A percentile compares a stretch with the other conserved stretches of the same genome.
phyloP scores from a whole-genome alignment of 2,888 invertebrate species.

The Conistra vaccinii region DNA sequence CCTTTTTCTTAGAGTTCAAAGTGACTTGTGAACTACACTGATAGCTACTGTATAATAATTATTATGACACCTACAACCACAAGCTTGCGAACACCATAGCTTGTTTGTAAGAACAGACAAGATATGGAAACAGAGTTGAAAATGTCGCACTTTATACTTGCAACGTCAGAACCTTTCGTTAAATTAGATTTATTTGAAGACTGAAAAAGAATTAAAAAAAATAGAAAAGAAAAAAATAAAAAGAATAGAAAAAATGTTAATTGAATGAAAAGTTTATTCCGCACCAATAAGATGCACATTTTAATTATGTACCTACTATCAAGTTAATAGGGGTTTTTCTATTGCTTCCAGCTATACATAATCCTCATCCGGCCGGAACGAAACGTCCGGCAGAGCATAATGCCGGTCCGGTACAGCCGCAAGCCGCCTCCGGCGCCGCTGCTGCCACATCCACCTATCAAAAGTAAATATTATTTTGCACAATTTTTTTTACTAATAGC shows the following conservation, averaged over 20 bases:
- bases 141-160: neutral
- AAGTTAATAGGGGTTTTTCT: neutral
- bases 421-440: slow-evolving; percentile 81
- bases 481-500: neutral
- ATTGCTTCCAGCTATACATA: slow-evolving; percentile 94
- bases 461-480: slow-evolving; percentile 73
- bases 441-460: slow-evolving; percentile 81
- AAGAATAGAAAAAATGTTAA: no score
- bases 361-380: slow-evolving; percentile 97
- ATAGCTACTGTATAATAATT: neutral
- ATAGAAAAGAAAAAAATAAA: no score
- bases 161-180: neutral
- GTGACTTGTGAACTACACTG: neutral
- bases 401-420: slow-evolving; percentile 92
- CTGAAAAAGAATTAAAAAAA: no score
- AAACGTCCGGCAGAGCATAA: slow-evolving; percentile 96
- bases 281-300: no score
- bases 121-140: neutral
- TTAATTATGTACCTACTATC: neutral
- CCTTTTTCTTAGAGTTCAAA: neutral
- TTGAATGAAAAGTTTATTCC: no score
- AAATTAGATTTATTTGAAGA: neutral
- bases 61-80: neutral
- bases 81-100: neutral
- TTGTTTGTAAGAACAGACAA: neutral